Evolutionary conservation across 1,140 invertebrate genomes (phyloP), one percentile per base, ranked within the genome.

Genomic region (Panulirus ornatus): DNA sequence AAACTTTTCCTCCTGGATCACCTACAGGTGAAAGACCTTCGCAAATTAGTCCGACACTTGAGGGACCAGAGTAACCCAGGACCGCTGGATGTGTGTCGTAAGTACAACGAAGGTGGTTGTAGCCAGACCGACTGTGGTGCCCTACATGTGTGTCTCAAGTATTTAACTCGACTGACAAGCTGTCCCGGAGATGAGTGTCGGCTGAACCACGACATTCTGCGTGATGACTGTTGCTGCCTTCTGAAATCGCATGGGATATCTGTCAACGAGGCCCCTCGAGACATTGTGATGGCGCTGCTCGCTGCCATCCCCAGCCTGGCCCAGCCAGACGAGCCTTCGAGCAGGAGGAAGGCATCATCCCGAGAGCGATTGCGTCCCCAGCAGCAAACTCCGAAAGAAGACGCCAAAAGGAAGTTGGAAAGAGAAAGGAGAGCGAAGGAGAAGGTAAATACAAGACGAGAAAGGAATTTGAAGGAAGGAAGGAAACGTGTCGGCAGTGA

Each of bases 141-240:
- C 6, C 81, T 89, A 6, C 88, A 89, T 63, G 81, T 89, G 5
- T 89, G 88, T 19, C 42, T 89, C 3, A 84, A 51, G 51, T 84
- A 75, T 30, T 34, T 89, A 22, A n/a, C 54, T 8, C 22, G 81
- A 19, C 54, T 63, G 9, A 40, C 66, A 58, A 73, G 30, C 14
- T 89, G 88, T 44, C 19, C 79, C 22, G 9, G 30, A 27, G 22
- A 44, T 22, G 66, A 51, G 22, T 89, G 88, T 58, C 42, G 63
- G 22, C 88, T 89, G n/a, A 89, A 89, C 79, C 88, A 89, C n/a
- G 30, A 89, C 36, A 42, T 83, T 9, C 63, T 63, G 38, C 47
- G 66, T 34, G 44, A 66, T 38, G 47, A 38, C 19, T 75, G 79
- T 40, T 63, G 79, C 42, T 44, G 54, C 22, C 79, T 89, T 14